Percentiles rank a stretch among this genome's conserved stretches.
These are phyloP conservation scores for Hycleus phaleratus DNA, from an alignment of 1,140 invertebrate genomes.

Conservation along the genomic window DNA sequence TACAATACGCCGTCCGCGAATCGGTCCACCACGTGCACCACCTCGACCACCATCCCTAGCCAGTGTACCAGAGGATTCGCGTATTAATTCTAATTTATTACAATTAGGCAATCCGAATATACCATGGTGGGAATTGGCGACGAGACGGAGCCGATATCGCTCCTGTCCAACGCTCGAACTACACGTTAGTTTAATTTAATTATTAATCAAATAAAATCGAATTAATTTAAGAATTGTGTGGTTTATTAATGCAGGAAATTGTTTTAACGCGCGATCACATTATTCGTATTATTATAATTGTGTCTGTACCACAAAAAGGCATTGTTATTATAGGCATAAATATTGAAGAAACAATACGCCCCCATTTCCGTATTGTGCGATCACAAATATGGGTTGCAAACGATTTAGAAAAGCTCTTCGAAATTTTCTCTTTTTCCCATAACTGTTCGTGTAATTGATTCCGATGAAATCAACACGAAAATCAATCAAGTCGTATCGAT, in stretches of 20 bases:
- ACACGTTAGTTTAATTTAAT: conserved; percentile 21
- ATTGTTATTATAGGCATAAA: no score
- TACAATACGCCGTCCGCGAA: conserved; percentile 60
- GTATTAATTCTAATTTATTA: conserved; percentile 40
- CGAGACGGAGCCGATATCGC: conserved; percentile 49
- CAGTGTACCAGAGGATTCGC: conserved; percentile 37
- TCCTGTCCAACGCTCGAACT: conserved; percentile 37
- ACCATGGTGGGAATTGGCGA: conserved; percentile 81
- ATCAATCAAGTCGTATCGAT: no score
- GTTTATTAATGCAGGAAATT: background rate
- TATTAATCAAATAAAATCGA: background rate
- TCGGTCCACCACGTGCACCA: conserved; percentile 40
- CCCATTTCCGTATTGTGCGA: no score
- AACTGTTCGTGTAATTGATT: no score
- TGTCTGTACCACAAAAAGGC: no score
- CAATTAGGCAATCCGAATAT: conserved; percentile 45
- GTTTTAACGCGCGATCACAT: background rate
- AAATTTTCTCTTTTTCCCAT: no score
- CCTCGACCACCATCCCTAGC: conserved; percentile 37
- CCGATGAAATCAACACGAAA: no score
- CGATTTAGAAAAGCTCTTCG: no score
- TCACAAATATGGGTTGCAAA: no score
- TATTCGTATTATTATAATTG: no score
- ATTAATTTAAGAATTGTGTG: background rate
- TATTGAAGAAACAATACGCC: no score